A percentile compares a stretch with the other conserved stretches of the same genome.
Evolutionary conservation across 2,113 vertebrate species (phyloP).

Genomic region (Xenopus borealis): DNA sequence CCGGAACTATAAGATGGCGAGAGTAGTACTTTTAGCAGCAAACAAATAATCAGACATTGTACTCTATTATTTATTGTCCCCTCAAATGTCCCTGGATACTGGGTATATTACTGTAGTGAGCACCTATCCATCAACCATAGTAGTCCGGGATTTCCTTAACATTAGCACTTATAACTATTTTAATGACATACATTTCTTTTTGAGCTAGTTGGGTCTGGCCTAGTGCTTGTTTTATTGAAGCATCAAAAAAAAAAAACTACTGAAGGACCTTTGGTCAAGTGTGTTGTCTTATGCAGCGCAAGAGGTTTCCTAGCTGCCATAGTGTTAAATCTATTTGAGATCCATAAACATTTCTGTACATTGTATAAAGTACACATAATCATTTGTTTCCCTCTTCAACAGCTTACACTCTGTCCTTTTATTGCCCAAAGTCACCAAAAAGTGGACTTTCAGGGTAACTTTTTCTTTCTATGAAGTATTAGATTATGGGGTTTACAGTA

Average conservation of each 20-base stretch:
- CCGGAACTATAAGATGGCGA: not conserved
- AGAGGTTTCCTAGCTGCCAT: not conserved
- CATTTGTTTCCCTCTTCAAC: not conserved
- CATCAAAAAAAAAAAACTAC: not conserved
- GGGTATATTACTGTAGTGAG: not conserved
- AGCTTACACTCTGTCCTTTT: not conserved
- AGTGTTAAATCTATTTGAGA: no score
- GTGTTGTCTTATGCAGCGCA: not conserved
- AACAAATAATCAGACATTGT: not conserved
- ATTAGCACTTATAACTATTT: constrained; percentile 33
- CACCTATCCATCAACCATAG: not conserved
- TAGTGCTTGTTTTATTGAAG: not conserved
- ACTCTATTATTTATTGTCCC: constrained; percentile 25
- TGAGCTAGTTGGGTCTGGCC: not conserved
- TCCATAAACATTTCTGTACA: not conserved
- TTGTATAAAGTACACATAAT: not conserved
- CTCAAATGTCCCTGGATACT: not conserved
- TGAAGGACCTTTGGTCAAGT: not conserved
- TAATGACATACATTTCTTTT: not conserved
- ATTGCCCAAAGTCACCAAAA: not conserved
- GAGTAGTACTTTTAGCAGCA: not conserved
- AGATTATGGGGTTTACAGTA: no score
- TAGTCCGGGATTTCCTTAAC: not conserved
- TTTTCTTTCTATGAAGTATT: not conserved
- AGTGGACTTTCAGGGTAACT: not conserved